Evolutionary conservation across 2,888 invertebrate genomes (phyloP).

Genomic region (Pycnomerus fuliginosus): DNA sequence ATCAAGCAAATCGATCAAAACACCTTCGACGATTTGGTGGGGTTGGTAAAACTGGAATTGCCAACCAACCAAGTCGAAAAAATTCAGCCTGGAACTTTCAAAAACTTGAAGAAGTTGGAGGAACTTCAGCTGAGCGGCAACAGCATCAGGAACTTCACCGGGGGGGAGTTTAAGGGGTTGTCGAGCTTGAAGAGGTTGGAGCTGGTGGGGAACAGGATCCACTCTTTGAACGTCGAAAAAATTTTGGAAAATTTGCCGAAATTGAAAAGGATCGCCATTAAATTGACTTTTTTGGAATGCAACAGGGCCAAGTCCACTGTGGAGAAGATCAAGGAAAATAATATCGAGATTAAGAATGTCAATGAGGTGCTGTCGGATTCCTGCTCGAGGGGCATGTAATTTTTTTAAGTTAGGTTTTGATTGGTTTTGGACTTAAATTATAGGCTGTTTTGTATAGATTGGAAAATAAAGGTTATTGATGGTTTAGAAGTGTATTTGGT

Average conservation of each 20-base stretch:
- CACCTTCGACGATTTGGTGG: slow-evolving; percentile 16
- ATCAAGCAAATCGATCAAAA: slow-evolving; percentile 19
- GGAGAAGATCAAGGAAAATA: slow-evolving; percentile 21
- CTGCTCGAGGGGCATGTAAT: no score
- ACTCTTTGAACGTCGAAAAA: slow-evolving; percentile 17
- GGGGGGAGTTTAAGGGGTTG: slow-evolving; percentile 21
- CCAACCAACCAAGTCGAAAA: slow-evolving; percentile 23
- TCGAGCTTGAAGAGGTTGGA: slow-evolving; percentile 19
- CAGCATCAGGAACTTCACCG: slow-evolving; percentile 21
- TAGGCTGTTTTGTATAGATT: no score
- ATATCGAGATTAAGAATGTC: slow-evolving; percentile 23
- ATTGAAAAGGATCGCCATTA: slow-evolving; percentile 18
- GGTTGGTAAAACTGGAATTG: slow-evolving; percentile 19
- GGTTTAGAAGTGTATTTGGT: no score
- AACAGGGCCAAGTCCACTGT: slow-evolving; percentile 16
- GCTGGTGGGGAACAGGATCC: slow-evolving; percentile 21
- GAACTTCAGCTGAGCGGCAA: slow-evolving; percentile 19
- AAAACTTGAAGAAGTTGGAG: slow-evolving; percentile 19
- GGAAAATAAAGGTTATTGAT: no score
- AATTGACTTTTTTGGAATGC: slow-evolving; percentile 18
- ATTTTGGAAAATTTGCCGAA: slow-evolving; percentile 22
- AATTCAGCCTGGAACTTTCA: slow-evolving; percentile 23
- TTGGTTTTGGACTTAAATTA: no score
- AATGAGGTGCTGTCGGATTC: slow-evolving; percentile 18
- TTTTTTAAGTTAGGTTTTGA: no score